Evolutionary conservation across 2,113 vertebrate genomes (phyloP), one percentile per base, ranked within the genome.

Genomic region (Hippocampus comes): DNA sequence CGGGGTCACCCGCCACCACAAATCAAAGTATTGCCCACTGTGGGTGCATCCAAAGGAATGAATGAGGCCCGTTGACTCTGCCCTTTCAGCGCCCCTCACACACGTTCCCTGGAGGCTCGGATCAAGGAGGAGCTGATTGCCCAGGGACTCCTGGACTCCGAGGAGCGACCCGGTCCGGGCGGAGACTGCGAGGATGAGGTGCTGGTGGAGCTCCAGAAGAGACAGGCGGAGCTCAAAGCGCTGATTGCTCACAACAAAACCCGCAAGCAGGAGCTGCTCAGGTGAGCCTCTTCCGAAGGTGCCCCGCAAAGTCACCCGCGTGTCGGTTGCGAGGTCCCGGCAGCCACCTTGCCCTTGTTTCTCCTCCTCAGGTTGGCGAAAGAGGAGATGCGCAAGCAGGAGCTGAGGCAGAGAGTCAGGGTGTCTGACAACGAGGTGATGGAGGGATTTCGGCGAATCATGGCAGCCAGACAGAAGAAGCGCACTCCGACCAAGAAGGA

Each of bases 361-460:
- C 3, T 27, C 2, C 63, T 21, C 73, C 23, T 0, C 79, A 98
- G 97, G 88, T 85, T 98, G 82, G 96, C 96, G 1, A 97, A 95
- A 81, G 97, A 99, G 81, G 96, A 99, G 72, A 94, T 98, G 93
- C 94, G 95, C 43, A 94, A 95, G 49, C 97, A 99, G 85, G 97
- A 98, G 83, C 91, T 99, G 76, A 93, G 97, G 68, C 97, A 98
- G 90, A 93, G 96, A 0, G 96, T 98, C 65, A 92, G 97, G 64
- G 95, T 98, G 87, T 94, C 96, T 0, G 97, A 98, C 90, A 98
- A 98, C 0, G 97, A 99, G 79, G 97, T 99, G 75, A 98, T 99
- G 96, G 97, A 99, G 0, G 96, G 95, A n/a, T 99, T 99, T 85
- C 94, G 97, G n/a, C 94, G 97, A 87, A 99, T 99, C 91, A 99